Conservation (phyloP, 2,888 invertebrate species). For the Lepidochitona cinerea region DNA sequence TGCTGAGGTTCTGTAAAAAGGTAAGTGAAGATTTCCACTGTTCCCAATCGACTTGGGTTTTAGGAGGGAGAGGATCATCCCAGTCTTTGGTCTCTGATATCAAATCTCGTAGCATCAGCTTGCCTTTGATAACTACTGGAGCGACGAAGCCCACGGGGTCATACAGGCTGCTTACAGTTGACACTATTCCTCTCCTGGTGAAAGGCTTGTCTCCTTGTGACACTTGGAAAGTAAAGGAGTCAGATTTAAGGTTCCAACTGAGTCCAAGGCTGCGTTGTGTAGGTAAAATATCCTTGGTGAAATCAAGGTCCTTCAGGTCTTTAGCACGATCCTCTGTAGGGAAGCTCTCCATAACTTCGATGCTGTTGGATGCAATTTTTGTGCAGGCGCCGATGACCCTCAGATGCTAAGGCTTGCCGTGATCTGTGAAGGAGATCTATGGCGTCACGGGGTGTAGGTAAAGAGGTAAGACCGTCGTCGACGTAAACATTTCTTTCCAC, state of each 20-base stretch:
- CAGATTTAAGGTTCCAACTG: constrained; percentile 1
- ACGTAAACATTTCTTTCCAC: not conserved
- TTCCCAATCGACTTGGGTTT: no score
- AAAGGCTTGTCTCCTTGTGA: constrained; percentile 6
- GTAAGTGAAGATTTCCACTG: no score
- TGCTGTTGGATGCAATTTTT: not conserved
- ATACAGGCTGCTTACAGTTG: constrained; percentile 19
- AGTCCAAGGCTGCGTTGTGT: constrained; percentile 5
- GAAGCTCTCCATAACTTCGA: not conserved
- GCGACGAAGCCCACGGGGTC: constrained; percentile 24
- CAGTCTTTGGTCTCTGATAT: constrained; percentile 5
- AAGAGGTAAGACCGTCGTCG: not conserved
- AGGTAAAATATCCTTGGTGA: not conserved
- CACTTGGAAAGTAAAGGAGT: not conserved
- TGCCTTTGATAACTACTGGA: constrained; percentile 17
- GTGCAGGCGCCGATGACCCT: not conserved
- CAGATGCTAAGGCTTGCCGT: not conserved
- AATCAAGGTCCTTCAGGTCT: not conserved
- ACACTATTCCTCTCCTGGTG: constrained; percentile 20
- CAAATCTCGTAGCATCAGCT: constrained; percentile 13
- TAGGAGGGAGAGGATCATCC: constrained; percentile 20
- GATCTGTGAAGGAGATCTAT: not conserved
- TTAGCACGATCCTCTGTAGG: not conserved
- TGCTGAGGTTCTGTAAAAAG: no score
- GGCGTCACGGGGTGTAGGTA: not conserved